phyloP scores from a whole-genome alignment of 1,140 invertebrate genomes.

The Drosophila virilis region DNA sequence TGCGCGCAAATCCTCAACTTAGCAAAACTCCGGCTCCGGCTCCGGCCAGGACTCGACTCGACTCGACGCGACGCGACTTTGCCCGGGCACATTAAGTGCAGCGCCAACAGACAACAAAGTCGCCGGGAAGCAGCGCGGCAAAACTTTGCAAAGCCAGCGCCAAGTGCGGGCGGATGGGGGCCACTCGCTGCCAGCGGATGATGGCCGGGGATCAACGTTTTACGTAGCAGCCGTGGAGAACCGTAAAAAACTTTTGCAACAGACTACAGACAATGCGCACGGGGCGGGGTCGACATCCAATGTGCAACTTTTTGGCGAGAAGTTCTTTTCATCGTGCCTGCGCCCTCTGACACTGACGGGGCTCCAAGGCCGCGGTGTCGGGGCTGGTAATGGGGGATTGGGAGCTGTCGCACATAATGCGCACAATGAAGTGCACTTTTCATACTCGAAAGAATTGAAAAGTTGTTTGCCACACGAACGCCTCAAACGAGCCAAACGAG shows the following conservation, averaged over 20 bases:
- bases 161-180: conserved; percentile 30
- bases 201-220: conserved; percentile 75
- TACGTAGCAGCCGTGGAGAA: conserved; percentile 33
- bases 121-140: conserved; percentile 33
- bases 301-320: conserved; percentile 58
- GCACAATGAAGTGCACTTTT: conserved; percentile 82
- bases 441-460: conserved; percentile 76
- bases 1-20: conserved; percentile 83
- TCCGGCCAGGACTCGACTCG: conserved; percentile 45
- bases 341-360: conserved; percentile 64
- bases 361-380: conserved; percentile 17
- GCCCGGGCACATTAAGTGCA: conserved; percentile 66
- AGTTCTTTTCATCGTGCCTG: conserved; percentile 74
- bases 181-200: conserved; percentile 59
- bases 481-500: conserved; percentile 11
- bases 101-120: conserved; percentile 71
- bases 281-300: conserved; percentile 16
- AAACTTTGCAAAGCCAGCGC: conserved; percentile 53
- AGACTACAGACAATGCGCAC: conserved; percentile 17
- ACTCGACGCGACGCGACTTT: conserved; percentile 34
- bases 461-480: conserved; percentile 64
- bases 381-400: conserved; percentile 13
- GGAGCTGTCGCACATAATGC: conserved; percentile 76
- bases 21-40: conserved; percentile 62
- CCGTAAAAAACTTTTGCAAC: conserved; percentile 41